Conservation (phyloP, 2,113 vertebrate genomes). For the Symphodus melops region DNA sequence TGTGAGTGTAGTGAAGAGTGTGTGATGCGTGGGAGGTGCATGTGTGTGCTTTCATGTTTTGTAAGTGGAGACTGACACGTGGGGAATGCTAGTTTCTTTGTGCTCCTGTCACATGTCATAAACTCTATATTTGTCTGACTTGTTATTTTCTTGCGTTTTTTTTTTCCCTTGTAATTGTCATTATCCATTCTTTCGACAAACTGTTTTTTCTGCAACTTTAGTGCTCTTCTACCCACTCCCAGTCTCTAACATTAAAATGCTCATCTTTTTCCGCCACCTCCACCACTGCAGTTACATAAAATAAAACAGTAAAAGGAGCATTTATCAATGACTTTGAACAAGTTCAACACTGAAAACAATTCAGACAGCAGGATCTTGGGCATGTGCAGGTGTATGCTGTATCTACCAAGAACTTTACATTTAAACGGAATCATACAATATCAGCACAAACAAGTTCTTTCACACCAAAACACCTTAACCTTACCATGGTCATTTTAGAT, state of each 20-base stretch:
- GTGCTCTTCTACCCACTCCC: conserved; percentile 44
- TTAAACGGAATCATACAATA: background rate
- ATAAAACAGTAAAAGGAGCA: conserved; percentile 39
- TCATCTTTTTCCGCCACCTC: conserved; percentile 47
- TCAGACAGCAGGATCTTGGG: conserved; percentile 5
- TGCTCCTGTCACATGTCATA: conserved; percentile 58
- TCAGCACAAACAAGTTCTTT: too few relatives aligned
- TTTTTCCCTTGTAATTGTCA: conserved; percentile 8
- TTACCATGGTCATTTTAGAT: too few relatives aligned
- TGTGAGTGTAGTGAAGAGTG: conserved; percentile 65
- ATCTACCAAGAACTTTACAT: background rate
- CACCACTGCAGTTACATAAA: conserved; percentile 59
- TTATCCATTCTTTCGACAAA: conserved; percentile 46
- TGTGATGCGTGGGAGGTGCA: conserved; percentile 59
- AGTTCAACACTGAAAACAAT: conserved; percentile 26
- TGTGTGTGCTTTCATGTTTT: conserved; percentile 42
- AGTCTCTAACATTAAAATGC: conserved; percentile 36
- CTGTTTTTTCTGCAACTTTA: conserved; percentile 34
- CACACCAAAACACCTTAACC: too few relatives aligned
- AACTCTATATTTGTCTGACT: conserved; percentile 40
- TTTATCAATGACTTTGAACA: conserved; percentile 41
- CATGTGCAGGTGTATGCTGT: background rate
- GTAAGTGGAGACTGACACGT: conserved; percentile 3
- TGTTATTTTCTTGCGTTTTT: conserved; percentile 2
- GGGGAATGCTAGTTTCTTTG: conserved; percentile 38